A percentile compares a stretch with the other conserved stretches of the same genome.
Conservation (phyloP, 2,113 vertebrate genomes). For the Myrmecophaga tridactyla region DNA sequence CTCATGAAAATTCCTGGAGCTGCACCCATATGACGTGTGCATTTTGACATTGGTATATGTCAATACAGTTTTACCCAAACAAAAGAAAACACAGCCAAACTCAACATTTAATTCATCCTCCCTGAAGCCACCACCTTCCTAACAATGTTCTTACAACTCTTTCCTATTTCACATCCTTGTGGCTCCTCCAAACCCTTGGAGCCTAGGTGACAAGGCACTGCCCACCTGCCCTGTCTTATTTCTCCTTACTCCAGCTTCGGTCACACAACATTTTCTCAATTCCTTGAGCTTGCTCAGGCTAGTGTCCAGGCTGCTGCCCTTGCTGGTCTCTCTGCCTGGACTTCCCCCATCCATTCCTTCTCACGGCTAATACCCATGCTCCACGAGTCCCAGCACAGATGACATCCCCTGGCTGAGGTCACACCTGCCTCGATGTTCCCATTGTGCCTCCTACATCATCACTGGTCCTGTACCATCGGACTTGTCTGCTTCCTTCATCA, state of each 20-base stretch:
- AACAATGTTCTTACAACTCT: background rate
- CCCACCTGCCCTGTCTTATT: background rate
- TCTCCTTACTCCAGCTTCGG: background rate
- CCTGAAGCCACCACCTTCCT: background rate
- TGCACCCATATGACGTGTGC: rapidly evolving
- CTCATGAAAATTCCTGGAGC: background rate
- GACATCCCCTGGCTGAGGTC: background rate
- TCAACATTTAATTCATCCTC: background rate
- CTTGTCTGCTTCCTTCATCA: background rate
- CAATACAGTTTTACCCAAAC: background rate
- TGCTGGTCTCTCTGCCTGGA: background rate
- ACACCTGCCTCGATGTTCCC: background rate
- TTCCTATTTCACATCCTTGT: background rate
- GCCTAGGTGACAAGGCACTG: background rate
- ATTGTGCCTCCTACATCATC: rapidly evolving
- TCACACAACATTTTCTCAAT: background rate
- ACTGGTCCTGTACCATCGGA: background rate
- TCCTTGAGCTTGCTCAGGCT: background rate
- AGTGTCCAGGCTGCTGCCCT: background rate
- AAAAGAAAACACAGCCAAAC: background rate
- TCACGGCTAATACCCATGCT: background rate
- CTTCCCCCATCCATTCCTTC: background rate
- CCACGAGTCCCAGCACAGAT: background rate
- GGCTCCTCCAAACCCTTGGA: background rate
- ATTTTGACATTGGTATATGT: background rate